Evolutionary conservation across 30 jellyfish, hydroid and myxozoan genomes (phyloP), one percentile per base, ranked within the genome.

Genomic region (Turritopsis dohrnii): DNA sequence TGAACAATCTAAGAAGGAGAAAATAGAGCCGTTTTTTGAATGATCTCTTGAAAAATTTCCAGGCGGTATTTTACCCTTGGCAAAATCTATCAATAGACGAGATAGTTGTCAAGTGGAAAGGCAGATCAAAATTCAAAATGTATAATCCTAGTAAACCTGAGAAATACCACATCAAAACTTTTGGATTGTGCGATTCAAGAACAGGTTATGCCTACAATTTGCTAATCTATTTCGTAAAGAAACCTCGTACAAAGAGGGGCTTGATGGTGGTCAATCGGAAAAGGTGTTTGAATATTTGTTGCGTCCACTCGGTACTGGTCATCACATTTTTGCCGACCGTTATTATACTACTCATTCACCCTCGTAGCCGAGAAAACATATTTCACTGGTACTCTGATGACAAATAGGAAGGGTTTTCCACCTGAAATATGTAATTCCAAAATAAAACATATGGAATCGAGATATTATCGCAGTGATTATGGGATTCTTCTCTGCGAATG

Each of bases 141-240:
- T 86, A 86, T 52, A 86, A 86, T 65, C 92, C 92, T 0, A 66
- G 28, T 7, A 86, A 86, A 72, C 92, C 92, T 0, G 41, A 60
- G 19, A 86, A 79, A 16, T 81, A 80, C 53, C 94, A 86, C 29
- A 80, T 79, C 4, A 84, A 84, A 66, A 84, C 91, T 0, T 75
- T 74, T 73, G 91, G 90, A 0, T 8, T 84, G 23, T 75, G 90
- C 74, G 85, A 73, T 52, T 0, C 71, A 73, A 1, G 1, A 16
- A 83, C 90, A 0, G 91, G 89, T 25, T 84, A 76, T 52, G 84
- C 74, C 20, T 75, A 75, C 83, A 74, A 76, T 65, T 0, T 83
- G 0, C 82, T 83, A 13, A 71, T 1, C n/a, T 71, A 71, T 52
- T 83, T 83, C 0, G 88, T 0, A 1, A 1, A 1, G 71, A 81